These are phyloP conservation scores for Urosaurus nigricauda DNA, from an alignment of 2,797 vertebrate genomes.

Conservation along the genomic window DNA sequence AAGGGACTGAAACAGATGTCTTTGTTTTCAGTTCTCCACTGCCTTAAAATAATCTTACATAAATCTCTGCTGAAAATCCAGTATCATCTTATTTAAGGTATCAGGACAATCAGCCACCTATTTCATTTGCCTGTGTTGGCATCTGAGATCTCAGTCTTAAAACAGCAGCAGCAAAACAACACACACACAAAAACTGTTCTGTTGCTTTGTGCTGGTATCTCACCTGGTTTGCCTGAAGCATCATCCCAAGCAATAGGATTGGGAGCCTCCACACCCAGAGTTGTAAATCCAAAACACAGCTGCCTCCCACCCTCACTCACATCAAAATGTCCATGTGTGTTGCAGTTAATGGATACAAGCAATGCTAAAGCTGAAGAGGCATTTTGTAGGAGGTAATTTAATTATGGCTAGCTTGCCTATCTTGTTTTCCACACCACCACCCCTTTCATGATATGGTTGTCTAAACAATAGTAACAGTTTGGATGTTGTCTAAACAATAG, in stretches of 20 bases:
- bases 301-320: neutral
- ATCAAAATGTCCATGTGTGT: slow-evolving; percentile 25
- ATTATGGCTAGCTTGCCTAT: neutral
- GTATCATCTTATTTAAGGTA: slow-evolving; percentile 11
- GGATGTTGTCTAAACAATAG: neutral
- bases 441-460: neutral
- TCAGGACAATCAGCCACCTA: slow-evolving; percentile 5
- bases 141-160: slow-evolving; percentile 11
- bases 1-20: neutral
- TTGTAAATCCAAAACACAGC: neutral
- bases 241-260: neutral
- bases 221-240: slow-evolving; percentile 14
- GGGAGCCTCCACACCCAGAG: slow-evolving; percentile 14
- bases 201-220: neutral
- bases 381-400: neutral
- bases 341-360: slow-evolving; percentile 24
- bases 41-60: neutral
- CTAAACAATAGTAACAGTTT: neutral
- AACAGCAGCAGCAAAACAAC: neutral
- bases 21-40: neutral
- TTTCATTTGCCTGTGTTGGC: slow-evolving; percentile 20
- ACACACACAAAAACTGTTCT: neutral
- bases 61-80: slow-evolving; percentile 24
- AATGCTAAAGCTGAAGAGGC: neutral
- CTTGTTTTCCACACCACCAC: neutral